Conservation (phyloP, 2,113 vertebrate species). For the Cariama cristata region DNA sequence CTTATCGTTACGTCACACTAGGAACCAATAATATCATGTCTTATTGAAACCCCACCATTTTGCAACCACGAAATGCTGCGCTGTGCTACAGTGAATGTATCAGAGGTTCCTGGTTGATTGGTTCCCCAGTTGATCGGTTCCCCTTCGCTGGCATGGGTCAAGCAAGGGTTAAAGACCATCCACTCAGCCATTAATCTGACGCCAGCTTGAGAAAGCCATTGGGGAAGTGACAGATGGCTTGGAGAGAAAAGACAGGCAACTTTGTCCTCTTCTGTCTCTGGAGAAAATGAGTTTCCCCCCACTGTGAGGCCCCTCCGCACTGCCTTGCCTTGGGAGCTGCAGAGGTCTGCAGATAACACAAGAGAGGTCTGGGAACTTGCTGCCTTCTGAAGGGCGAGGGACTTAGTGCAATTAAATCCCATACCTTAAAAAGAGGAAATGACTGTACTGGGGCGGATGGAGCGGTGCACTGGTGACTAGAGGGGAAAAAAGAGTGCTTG, state of each 20-base stretch:
- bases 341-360: slow-evolving; percentile 47
- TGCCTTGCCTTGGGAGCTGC: slow-evolving; percentile 1
- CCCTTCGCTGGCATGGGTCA: neutral
- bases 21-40: neutral
- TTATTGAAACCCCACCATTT: neutral
- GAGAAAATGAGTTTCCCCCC: neutral
- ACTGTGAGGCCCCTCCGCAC: neutral
- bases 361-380: slow-evolving; percentile 41
- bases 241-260: slow-evolving; percentile 63
- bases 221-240: slow-evolving; percentile 50
- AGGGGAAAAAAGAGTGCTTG: neutral
- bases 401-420: neutral
- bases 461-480: neutral
- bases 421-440: slow-evolving; percentile 42
- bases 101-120: neutral
- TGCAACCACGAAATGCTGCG: neutral
- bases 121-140: neutral
- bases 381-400: neutral
- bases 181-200: slow-evolving; percentile 10
- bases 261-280: slow-evolving; percentile 34
- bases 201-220: neutral
- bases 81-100: neutral
- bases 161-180: slow-evolving; percentile 54
- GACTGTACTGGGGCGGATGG: neutral
- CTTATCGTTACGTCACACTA: neutral